Evolutionary conservation across 2,888 invertebrate species (phyloP).

Genomic region (Esperia sulphurella): DNA sequence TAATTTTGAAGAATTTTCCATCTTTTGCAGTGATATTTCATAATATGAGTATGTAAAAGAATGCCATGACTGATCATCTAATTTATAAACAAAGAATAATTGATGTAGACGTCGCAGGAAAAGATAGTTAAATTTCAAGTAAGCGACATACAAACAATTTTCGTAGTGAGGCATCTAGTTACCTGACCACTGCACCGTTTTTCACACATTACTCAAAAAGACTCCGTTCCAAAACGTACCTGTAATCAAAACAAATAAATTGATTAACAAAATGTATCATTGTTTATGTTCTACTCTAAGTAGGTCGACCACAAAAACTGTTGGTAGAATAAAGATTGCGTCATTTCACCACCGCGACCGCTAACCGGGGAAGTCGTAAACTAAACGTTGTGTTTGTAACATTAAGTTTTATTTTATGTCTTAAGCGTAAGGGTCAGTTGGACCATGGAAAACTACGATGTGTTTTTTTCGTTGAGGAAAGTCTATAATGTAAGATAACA

Average conservation of each 20-base stretch:
- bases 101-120: too few species aligned
- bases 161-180: too few species aligned
- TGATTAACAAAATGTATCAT: slow-evolving; percentile 8
- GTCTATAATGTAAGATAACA: too few species aligned
- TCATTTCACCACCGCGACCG: slow-evolving; percentile 10
- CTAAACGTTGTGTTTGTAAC: background rate
- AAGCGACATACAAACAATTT: too few species aligned
- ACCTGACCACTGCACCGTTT: background rate
- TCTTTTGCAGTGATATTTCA: too few species aligned
- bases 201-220: background rate
- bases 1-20: too few species aligned
- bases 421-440: background rate
- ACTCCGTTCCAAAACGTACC: background rate
- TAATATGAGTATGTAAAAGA: too few species aligned
- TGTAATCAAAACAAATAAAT: background rate
- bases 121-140: too few species aligned
- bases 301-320: slow-evolving; percentile 19
- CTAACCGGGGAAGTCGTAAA: background rate
- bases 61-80: too few species aligned
- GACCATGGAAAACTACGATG: too few species aligned
- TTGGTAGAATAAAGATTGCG: slow-evolving; percentile 8
- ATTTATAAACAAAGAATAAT: too few species aligned
- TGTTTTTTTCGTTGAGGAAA: too few species aligned
- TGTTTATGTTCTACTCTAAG: slow-evolving; percentile 7
- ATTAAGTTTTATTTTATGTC: background rate